Conservation (phyloP, 2,888 invertebrate species). For the Mantis religiosa region DNA sequence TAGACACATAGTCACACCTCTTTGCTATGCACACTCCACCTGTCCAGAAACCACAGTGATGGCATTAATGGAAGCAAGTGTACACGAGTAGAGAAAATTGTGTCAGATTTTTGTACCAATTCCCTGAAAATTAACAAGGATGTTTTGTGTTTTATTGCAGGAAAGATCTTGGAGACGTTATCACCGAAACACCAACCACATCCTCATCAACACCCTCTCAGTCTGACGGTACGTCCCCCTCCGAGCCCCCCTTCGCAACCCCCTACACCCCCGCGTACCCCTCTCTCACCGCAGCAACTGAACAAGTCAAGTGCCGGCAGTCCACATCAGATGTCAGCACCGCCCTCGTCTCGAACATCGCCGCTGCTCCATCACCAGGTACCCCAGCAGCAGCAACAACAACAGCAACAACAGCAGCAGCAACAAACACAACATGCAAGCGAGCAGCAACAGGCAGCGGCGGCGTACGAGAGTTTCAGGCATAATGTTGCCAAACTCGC, state of each 20-base stretch:
- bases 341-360: constrained; percentile 45
- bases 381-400: constrained; percentile 26
- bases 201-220: constrained; percentile 6
- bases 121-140: neutral
- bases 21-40: too few relatives aligned
- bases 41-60: too few relatives aligned
- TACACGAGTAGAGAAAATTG: too few relatives aligned
- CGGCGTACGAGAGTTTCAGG: constrained; percentile 30
- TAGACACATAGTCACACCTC: too few relatives aligned
- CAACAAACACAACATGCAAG: too few relatives aligned
- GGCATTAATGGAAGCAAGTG: too few relatives aligned
- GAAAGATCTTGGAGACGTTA: constrained; percentile 49
- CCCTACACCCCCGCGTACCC: constrained; percentile 50
- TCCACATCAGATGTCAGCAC: neutral
- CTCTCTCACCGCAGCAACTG: constrained; percentile 41
- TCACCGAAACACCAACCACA: constrained; percentile 24
- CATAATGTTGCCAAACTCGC: constrained; percentile 32
- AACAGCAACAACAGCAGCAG: too few relatives aligned
- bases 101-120: too few relatives aligned
- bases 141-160: constrained; percentile 35
- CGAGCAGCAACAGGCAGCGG: constrained; percentile 14
- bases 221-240: constrained; percentile 2
- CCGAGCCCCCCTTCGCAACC: constrained; percentile 45
- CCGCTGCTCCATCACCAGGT: constrained; percentile 40
- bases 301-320: constrained; percentile 13